Percentiles rank a stretch among this genome's conserved stretches.
These are phyloP conservation scores for Athalia circularis DNA, from an alignment of 2,888 invertebrate species.

Conservation along the genomic window DNA sequence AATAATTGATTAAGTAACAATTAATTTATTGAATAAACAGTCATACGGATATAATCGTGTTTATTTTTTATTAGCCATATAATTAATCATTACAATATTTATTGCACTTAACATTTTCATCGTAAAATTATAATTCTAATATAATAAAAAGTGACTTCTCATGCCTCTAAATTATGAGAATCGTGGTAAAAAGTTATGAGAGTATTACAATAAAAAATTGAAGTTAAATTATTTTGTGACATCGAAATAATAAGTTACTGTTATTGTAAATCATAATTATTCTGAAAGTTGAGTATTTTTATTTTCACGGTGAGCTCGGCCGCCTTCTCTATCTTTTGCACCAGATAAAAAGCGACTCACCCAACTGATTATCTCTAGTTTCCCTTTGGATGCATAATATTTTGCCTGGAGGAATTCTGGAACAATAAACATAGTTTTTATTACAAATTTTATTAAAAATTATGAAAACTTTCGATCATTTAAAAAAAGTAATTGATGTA, in stretches of 20 bases:
- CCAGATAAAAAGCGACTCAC: slow-evolving; percentile 22
- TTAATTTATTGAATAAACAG: neutral
- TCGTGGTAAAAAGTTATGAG: too few relatives aligned
- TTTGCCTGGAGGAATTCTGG: neutral
- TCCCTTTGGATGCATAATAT: neutral
- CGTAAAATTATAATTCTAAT: too few relatives aligned
- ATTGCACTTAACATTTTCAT: too few relatives aligned
- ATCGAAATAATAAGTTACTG: too few relatives aligned
- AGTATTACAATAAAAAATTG: too few relatives aligned
- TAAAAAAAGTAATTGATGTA: too few relatives aligned
- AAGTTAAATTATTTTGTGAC: too few relatives aligned
- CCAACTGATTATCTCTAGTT: neutral
- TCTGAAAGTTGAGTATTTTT: neutral
- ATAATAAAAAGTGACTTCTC: too few relatives aligned
- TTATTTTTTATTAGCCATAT: neutral
- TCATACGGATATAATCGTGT: neutral
- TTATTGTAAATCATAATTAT: neutral
- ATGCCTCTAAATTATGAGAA: too few relatives aligned
- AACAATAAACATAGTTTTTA: too few relatives aligned
- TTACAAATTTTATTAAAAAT: too few relatives aligned
- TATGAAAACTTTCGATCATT: too few relatives aligned
- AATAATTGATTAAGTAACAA: neutral
- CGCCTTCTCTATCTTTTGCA: slow-evolving; percentile 19
- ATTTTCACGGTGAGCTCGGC: slow-evolving; percentile 6
- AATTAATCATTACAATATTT: neutral